Evolutionary conservation across 2,113 vertebrate species (phyloP).

Genomic region (Pelecanus crispus): DNA sequence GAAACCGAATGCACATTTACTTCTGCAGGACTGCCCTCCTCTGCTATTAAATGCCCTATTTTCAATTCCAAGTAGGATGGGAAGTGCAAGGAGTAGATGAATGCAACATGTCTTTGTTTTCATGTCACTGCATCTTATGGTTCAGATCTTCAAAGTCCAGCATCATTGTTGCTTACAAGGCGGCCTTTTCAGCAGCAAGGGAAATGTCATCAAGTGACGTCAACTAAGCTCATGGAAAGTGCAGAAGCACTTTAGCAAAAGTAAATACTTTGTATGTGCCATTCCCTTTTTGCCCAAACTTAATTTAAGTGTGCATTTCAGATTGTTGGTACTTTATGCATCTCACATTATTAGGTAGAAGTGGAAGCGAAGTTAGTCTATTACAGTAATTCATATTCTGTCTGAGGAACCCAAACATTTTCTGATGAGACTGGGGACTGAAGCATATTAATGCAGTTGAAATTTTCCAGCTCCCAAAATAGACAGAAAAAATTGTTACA

Average conservation of each 20-base stretch:
- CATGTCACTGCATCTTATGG: neutral
- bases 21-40: neutral
- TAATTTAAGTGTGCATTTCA: neutral
- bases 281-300: neutral
- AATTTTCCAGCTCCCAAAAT: neutral
- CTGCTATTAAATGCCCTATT: neutral
- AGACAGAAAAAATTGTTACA: neutral
- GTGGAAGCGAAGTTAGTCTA: neutral
- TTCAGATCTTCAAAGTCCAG: neutral
- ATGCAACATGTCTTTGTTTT: neutral
- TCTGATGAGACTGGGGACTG: neutral
- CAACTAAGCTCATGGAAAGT: neutral
- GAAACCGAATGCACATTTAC: neutral
- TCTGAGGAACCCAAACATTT: neutral
- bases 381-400: constrained; percentile 8
- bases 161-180: neutral
- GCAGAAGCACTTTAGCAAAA: neutral
- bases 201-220: neutral
- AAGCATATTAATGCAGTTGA: neutral
- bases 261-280: neutral
- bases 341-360: neutral
- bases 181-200: constrained; percentile 4
- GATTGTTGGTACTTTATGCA: neutral
- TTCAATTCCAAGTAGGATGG: neutral
- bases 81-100: neutral